phyloP scores from a whole-genome alignment of 2,113 vertebrate species.

The Myanophis thanlyinensis region DNA sequence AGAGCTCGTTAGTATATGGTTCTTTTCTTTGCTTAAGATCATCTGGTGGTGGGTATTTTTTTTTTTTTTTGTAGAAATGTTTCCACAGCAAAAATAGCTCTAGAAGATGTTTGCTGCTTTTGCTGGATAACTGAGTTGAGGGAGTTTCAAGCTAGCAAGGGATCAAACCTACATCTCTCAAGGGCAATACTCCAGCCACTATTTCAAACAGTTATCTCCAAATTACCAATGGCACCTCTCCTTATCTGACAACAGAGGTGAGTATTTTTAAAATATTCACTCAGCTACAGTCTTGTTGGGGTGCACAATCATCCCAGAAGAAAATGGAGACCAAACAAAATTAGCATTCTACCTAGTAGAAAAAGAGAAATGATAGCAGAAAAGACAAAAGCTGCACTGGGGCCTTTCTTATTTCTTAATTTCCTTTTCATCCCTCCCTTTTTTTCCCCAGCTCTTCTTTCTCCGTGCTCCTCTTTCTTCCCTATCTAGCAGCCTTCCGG shows the following conservation, averaged over 20 bases:
- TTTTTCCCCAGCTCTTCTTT: too few relatives aligned
- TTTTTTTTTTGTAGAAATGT: neutral
- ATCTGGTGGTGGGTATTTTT: too few relatives aligned
- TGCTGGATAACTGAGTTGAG: neutral
- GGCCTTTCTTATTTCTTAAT: neutral
- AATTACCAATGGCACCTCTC: too few relatives aligned
- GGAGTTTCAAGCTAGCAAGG: neutral
- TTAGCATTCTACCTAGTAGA: neutral
- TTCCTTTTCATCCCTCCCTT: neutral
- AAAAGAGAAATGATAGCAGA: neutral
- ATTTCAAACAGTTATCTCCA: neutral
- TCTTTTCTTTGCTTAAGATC: neutral
- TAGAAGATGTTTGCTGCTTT: neutral
- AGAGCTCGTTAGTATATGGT: neutral
- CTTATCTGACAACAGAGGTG: neutral
- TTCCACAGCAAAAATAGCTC: neutral
- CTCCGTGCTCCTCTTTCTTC: neutral
- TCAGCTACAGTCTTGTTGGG: neutral
- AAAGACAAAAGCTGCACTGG: neutral
- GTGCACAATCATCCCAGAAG: neutral
- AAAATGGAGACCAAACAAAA: neutral
- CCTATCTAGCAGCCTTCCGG: neutral
- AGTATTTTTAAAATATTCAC: neutral
- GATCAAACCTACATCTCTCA: neutral
- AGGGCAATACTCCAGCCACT: neutral